Conservation (phyloP, 2,113 vertebrate genomes). For the Athene cunicularia region DNA sequence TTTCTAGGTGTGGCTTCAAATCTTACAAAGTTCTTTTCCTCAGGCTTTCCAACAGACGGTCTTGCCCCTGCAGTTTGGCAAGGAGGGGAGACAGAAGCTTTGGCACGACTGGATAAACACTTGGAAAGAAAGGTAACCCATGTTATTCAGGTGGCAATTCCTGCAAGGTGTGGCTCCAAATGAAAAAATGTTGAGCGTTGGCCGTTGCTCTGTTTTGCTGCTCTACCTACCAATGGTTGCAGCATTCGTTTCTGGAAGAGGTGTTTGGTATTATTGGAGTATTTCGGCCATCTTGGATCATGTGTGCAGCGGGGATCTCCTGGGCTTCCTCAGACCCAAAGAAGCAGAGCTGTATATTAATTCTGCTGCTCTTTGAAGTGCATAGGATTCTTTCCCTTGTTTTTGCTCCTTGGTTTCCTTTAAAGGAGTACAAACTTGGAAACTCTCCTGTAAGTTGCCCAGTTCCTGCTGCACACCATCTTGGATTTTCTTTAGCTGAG, state of each 20-base stretch:
- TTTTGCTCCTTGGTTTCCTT: background rate
- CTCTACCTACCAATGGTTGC: background rate
- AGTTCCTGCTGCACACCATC: background rate
- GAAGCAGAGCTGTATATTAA: background rate
- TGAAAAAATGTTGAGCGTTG: background rate
- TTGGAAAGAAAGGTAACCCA: constrained; percentile 90
- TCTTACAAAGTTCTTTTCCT: constrained; percentile 2
- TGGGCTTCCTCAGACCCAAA: background rate
- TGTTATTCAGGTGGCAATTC: background rate
- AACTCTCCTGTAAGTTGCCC: background rate
- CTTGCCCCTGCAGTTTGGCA: constrained; percentile 86
- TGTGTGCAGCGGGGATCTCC: background rate
- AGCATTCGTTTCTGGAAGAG: background rate
- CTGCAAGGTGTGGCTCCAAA: background rate
- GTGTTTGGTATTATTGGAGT: background rate
- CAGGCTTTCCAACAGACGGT: constrained; percentile 88
- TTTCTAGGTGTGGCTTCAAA: background rate
- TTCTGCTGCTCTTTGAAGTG: background rate
- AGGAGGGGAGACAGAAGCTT: constrained; percentile 92
- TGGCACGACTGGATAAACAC: constrained; percentile 91
- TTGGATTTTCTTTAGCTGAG: background rate
- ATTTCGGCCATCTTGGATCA: background rate
- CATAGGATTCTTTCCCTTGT: background rate
- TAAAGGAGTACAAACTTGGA: background rate
- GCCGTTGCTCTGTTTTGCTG: background rate